A percentile compares a stretch with the other conserved stretches of the same genome.
phyloP scores from a whole-genome alignment of 2,113 vertebrate species.

The Etheostoma spectabile region DNA sequence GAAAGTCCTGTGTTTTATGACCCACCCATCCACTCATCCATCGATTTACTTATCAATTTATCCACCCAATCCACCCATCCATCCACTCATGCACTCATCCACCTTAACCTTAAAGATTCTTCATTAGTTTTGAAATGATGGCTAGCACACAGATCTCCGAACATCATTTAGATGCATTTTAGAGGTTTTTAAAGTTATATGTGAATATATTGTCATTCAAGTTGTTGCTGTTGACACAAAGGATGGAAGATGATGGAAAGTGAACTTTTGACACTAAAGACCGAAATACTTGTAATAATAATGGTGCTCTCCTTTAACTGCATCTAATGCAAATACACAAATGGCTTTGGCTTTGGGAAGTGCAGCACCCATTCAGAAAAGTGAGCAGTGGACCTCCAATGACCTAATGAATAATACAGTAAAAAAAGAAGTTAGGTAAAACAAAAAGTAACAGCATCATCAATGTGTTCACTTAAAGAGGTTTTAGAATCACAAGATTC shows the following conservation, averaged over 20 bases:
- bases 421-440: not conserved
- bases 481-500: too few species aligned
- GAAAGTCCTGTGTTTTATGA: too few species aligned
- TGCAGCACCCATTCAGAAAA: not conserved
- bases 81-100: too few species aligned
- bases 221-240: not conserved
- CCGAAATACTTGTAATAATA: not conserved
- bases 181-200: not conserved
- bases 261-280: not conserved
- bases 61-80: too few species aligned
- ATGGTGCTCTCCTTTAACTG: not conserved
- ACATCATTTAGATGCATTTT: not conserved
- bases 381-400: not conserved
- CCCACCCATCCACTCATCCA: too few species aligned
- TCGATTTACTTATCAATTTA: too few species aligned
- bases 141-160: too few species aligned
- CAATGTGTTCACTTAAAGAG: too few species aligned
- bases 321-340: not conserved
- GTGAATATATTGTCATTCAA: constrained; percentile 14
- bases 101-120: too few species aligned
- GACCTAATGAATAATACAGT: not conserved
- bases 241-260: not conserved
- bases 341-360: not conserved
- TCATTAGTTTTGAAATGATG: constrained; percentile 13
- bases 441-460: too few species aligned